Evolutionary conservation across 1,140 invertebrate species (phyloP), one percentile per base, ranked within the genome.

Genomic region (Portunus trituberculatus): DNA sequence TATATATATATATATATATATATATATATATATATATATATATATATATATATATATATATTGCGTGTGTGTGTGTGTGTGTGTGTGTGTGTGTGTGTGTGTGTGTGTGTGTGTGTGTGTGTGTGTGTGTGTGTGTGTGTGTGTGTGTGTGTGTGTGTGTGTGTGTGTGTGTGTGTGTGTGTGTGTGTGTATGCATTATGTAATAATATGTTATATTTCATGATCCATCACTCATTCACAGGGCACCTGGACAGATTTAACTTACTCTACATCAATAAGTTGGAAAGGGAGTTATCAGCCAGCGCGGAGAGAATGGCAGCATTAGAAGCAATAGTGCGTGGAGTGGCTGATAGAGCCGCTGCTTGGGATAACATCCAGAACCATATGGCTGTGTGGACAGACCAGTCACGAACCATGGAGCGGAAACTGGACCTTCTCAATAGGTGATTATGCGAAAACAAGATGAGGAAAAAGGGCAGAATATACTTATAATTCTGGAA

Each of bases 161-260:
- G n/a, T n/a, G n/a, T n/a, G n/a, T n/a, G n/a, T n/a, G n/a, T n/a
- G n/a, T n/a, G n/a, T n/a, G n/a, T n/a, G n/a, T n/a, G n/a, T n/a
- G n/a, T n/a, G n/a, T n/a, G n/a, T n/a, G n/a, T n/a, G n/a, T n/a
- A n/a, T n/a, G n/a, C n/a, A n/a, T n/a, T n/a, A n/a, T n/a, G n/a
- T n/a, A n/a, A n/a, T n/a, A n/a, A 16, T 12, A 45, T 32, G 59
- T 14, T 92, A 29, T 39, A 14, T 10, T 7, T 39, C 8, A 12
- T 20, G 0, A 46, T 12, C 31, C 0, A 16, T 3, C 10, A n/a
- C 12, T 95, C 39, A 83, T 16, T 86, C n/a, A 28, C 92, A 97
- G 97, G 96, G 67, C 96, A 97, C 95, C 96, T 97, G 96, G 97
- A 97, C 92, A 96, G 96, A 86, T 97, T 97, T 96, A 97, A 97